These are phyloP conservation scores for Cydia pomonella DNA, from an alignment of 1,140 invertebrate species.

Conservation along the genomic window DNA sequence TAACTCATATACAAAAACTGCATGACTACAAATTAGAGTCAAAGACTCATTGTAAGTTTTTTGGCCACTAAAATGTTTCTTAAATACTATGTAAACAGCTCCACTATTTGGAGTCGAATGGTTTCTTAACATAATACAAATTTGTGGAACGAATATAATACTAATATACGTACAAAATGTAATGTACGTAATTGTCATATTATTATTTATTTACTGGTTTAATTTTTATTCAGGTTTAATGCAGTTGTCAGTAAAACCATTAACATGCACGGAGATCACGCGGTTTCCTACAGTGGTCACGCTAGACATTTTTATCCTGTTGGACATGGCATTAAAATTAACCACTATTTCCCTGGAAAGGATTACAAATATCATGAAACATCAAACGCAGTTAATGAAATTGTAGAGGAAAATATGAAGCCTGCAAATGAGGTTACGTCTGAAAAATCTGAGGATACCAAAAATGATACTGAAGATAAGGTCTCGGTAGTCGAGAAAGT, in stretches of 20 bases:
- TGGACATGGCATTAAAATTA: conserved; percentile 63
- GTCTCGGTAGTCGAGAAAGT: conserved; percentile 33
- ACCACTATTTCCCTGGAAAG: conserved; percentile 69
- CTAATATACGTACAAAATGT: too few relatives aligned
- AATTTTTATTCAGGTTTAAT: conserved; percentile 58
- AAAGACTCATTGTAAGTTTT: too few relatives aligned
- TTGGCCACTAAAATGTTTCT: too few relatives aligned
- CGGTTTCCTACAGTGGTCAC: conserved; percentile 60
- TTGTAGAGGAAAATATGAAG: conserved; percentile 35
- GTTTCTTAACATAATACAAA: too few relatives aligned
- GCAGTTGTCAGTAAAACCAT: conserved; percentile 70
- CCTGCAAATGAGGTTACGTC: conserved; percentile 6
- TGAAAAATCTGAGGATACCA: conserved; percentile 34
- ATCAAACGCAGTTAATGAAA: conserved; percentile 36
- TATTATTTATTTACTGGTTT: neutral
- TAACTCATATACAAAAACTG: too few relatives aligned
- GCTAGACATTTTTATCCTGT: conserved; percentile 62
- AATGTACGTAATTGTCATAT: too few relatives aligned
- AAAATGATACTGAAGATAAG: conserved; percentile 22
- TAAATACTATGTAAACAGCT: too few relatives aligned
- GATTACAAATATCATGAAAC: conserved; percentile 49
- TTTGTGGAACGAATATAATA: too few relatives aligned
- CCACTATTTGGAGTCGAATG: too few relatives aligned
- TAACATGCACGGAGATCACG: conserved; percentile 65
- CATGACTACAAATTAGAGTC: too few relatives aligned